A percentile compares a stretch with the other conserved stretches of the same genome.
Evolutionary conservation across 53 echinoderm and acorn worm genomes (phyloP).

Genomic region (Astropecten irregularis): DNA sequence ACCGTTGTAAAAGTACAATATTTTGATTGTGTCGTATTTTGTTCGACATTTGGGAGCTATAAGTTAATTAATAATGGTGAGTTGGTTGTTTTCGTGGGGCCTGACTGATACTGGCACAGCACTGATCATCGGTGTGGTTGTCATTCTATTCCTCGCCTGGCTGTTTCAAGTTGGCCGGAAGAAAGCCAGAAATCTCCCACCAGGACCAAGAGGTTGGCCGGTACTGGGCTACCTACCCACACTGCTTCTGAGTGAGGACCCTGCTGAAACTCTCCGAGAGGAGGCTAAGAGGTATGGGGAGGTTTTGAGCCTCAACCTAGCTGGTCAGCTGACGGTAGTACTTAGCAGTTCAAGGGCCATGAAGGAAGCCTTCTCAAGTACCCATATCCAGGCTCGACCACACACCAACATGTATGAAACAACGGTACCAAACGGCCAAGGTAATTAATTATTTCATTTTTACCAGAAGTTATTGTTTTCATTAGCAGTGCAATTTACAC

Average conservation of each 20-base stretch:
- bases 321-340: slow-evolving; percentile 5
- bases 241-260: not conserved
- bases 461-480: too few species aligned
- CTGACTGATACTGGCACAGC: too few species aligned
- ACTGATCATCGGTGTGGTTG: too few species aligned
- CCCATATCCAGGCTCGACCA: not conserved
- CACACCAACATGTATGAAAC: not conserved
- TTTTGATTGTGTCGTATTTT: too few species aligned
- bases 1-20: too few species aligned
- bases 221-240: not conserved
- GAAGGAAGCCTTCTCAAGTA: not conserved
- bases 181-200: not conserved
- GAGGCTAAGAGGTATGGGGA: not conserved
- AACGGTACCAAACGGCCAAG: not conserved
- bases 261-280: not conserved
- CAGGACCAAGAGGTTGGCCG: slow-evolving; percentile 18
- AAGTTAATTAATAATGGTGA: too few species aligned
- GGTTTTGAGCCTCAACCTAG: not conserved
- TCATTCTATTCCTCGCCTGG: not conserved
- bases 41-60: too few species aligned
- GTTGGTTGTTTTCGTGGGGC: too few species aligned
- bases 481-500: too few species aligned
- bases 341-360: not conserved
- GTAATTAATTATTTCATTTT: not conserved
- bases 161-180: not conserved